Percentiles rank a stretch among this genome's conserved stretches.
Conservation (phyloP, 2,888 invertebrate species). For the Trissolcus brochymenae region DNA sequence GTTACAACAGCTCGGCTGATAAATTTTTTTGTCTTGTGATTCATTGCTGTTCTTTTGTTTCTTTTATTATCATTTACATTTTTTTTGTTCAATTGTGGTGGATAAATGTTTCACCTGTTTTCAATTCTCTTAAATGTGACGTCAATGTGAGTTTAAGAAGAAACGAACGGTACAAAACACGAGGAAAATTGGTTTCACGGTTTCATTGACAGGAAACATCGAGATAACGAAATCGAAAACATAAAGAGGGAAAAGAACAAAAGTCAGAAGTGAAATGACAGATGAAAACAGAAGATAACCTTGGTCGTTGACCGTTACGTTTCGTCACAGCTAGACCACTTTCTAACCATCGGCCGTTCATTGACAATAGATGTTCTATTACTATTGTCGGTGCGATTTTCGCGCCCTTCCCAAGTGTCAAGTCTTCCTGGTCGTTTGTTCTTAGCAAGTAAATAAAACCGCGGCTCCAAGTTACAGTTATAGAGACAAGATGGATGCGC, state of each 20-base stretch:
- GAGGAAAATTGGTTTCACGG: conserved; percentile 1
- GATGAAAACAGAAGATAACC: conserved; percentile 5
- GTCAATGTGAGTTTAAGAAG: too few relatives aligned
- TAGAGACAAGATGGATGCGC: conserved; percentile 35
- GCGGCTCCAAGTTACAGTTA: conserved; percentile 32
- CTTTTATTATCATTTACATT: too few relatives aligned
- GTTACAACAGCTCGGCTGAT: background rate
- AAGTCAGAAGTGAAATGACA: conserved; percentile 1
- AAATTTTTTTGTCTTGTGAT: conserved; percentile 14
- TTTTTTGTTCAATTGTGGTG: too few relatives aligned
- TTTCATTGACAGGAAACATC: too few relatives aligned
- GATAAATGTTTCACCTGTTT: too few relatives aligned
- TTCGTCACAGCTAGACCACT: conserved; percentile 37
- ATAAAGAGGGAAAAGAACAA: background rate
- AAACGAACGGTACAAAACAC: too few relatives aligned
- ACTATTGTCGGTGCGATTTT: too few relatives aligned
- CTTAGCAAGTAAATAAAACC: too few relatives aligned
- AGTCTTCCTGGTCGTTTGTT: too few relatives aligned
- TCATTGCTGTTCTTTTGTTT: conserved; percentile 1
- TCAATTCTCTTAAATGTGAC: too few relatives aligned
- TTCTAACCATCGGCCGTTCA: conserved; percentile 34
- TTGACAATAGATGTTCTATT: conserved; percentile 28
- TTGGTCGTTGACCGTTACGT: conserved; percentile 40
- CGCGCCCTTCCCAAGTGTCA: too few relatives aligned
- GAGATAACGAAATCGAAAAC: background rate